Evolutionary conservation across 1,140 invertebrate species (phyloP).

Genomic region (Trinorchestia longiramus): DNA sequence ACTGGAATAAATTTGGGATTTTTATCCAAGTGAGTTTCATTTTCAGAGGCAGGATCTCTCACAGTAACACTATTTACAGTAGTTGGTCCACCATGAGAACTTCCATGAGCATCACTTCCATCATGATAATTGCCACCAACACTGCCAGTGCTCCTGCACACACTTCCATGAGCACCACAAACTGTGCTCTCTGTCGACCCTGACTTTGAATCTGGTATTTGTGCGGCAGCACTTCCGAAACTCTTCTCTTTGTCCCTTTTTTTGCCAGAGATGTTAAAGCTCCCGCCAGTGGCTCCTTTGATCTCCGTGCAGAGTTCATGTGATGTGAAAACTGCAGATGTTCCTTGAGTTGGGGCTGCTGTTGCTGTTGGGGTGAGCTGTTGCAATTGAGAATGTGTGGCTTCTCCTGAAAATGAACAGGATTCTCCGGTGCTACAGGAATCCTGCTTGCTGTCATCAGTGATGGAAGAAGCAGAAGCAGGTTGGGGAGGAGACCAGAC

Average conservation of each 20-base stretch:
- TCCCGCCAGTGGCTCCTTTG: background rate
- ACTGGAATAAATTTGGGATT: background rate
- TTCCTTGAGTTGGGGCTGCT: background rate
- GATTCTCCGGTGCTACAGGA: background rate
- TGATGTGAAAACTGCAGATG: background rate
- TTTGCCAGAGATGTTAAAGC: background rate
- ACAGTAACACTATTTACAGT: background rate
- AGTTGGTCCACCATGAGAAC: constrained; percentile 39
- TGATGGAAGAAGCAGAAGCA: constrained; percentile 30
- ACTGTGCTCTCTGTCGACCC: background rate
- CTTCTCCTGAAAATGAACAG: background rate
- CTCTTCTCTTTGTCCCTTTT: background rate
- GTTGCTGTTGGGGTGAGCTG: constrained; percentile 10
- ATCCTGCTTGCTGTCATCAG: background rate
- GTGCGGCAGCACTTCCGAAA: background rate
- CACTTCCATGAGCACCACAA: constrained; percentile 33
- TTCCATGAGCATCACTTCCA: constrained; percentile 50
- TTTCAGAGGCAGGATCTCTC: background rate
- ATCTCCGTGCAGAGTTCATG: background rate
- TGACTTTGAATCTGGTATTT: background rate
- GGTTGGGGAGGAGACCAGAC: constrained; percentile 27
- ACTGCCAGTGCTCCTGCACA: constrained; percentile 39
- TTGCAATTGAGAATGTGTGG: constrained; percentile 25
- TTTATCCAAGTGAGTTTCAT: background rate
- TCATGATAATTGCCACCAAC: constrained; percentile 18